Conservation (phyloP, 2,888 invertebrate species). For the Cosmia trapezina region DNA sequence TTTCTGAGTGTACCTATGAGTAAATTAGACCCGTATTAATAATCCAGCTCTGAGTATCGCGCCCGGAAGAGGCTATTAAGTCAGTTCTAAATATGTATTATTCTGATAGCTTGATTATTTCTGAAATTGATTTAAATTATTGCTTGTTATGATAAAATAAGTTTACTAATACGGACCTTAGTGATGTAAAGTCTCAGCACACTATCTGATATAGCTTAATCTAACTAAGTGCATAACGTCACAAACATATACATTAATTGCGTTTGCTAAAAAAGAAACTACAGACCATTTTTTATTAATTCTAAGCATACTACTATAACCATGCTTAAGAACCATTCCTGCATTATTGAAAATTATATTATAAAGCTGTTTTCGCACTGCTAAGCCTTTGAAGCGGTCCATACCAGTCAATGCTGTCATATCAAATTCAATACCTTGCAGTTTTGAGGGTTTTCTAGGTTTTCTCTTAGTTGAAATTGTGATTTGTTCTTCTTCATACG, state of each 20-base stretch:
- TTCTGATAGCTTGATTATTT: background rate
- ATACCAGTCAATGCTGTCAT: background rate
- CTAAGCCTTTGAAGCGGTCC: constrained; percentile 27
- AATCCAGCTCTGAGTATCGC: background rate
- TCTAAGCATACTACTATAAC: constrained; percentile 10
- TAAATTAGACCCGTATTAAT: background rate
- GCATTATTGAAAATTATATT: constrained; percentile 10
- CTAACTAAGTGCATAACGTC: background rate
- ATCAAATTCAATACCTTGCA: constrained; percentile 90
- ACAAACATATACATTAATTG: background rate
- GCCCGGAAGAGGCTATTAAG: background rate
- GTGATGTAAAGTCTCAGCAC: background rate
- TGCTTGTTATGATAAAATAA: background rate
- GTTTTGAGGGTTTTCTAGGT: constrained; percentile 91
- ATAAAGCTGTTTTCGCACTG: constrained; percentile 10
- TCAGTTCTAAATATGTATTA: background rate
- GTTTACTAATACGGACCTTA: background rate
- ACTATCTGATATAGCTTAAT: constrained; percentile 3
- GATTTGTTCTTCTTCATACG: constrained; percentile 92
- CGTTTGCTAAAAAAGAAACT: background rate
- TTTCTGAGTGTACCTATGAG: background rate
- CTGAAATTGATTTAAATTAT: background rate
- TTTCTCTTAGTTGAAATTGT: constrained; percentile 93
- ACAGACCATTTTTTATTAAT: background rate
- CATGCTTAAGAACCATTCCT: background rate